These are phyloP conservation scores for Prionailurus viverrinus DNA, from an alignment of 2,113 vertebrate species.

Conservation along the genomic window DNA sequence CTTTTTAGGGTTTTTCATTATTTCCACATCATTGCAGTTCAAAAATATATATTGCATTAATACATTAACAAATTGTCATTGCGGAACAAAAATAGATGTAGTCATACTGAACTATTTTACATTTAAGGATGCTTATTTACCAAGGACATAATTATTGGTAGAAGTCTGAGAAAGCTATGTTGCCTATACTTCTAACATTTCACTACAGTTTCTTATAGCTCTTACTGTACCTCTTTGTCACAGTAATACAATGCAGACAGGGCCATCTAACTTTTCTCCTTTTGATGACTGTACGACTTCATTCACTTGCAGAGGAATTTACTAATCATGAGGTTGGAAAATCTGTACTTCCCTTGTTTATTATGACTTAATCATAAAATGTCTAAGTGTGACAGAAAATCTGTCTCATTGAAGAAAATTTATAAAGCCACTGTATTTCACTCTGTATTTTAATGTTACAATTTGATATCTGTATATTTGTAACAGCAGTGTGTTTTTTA, in stretches of 20 bases:
- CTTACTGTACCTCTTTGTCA: conserved; percentile 48
- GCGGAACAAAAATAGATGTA: conserved; percentile 55
- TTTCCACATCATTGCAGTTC: conserved; percentile 39
- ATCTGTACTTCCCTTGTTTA: background rate
- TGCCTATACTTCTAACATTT: background rate
- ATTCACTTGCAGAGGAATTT: conserved; percentile 57
- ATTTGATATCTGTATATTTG: conserved; percentile 70
- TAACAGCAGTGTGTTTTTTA: conserved; percentile 78
- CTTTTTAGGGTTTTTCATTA: conserved; percentile 60
- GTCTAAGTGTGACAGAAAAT: background rate
- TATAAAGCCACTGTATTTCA: background rate
- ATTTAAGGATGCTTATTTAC: conserved; percentile 19
- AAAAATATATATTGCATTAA: conserved; percentile 36
- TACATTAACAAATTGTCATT: conserved; percentile 31
- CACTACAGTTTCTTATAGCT: background rate
- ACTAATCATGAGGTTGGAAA: conserved; percentile 42
- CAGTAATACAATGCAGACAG: background rate
- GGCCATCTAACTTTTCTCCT: background rate
- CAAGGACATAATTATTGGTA: background rate
- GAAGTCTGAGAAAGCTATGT: conserved; percentile 2
- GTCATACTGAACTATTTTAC: conserved; percentile 23
- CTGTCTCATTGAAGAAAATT: conserved; percentile 20
- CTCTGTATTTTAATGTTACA: conserved; percentile 63
- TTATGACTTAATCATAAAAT: conserved; percentile 29
- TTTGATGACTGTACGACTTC: background rate